A percentile compares a stretch with the other conserved stretches of the same genome.
Evolutionary conservation across 1,140 invertebrate species (phyloP).

Genomic region (Periplaneta americana): DNA sequence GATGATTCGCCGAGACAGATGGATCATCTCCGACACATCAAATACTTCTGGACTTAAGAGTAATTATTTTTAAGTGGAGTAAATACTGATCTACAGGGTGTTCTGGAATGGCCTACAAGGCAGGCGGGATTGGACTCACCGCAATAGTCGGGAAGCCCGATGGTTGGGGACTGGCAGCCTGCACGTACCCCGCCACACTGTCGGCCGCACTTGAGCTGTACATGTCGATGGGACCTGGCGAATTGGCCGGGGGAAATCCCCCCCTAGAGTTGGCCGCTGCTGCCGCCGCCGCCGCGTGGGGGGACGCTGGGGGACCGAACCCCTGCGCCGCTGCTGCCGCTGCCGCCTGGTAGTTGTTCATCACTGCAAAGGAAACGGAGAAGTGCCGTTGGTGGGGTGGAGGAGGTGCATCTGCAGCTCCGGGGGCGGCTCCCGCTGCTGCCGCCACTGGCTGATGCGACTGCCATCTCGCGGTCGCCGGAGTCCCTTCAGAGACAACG

Average conservation of each 20-base stretch:
- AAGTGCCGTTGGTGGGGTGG: conserved; percentile 8
- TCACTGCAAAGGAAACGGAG: conserved; percentile 59
- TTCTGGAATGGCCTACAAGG: conserved; percentile 61
- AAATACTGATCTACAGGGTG: too few relatives aligned
- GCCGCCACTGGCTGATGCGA: not conserved
- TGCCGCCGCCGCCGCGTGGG: conserved; percentile 59
- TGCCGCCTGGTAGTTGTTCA: conserved; percentile 90
- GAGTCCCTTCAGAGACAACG: conserved; percentile 12
- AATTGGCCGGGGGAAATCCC: conserved; percentile 82
- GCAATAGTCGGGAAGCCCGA: conserved; percentile 81
- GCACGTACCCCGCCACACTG: conserved; percentile 81
- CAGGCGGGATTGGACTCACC: conserved; percentile 84
- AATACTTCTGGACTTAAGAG: too few relatives aligned
- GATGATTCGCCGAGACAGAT: too few relatives aligned
- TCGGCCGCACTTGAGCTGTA: conserved; percentile 74
- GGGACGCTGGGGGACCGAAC: conserved; percentile 57
- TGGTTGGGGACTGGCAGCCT: conserved; percentile 87
- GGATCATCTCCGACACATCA: too few relatives aligned
- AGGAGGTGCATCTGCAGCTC: not conserved
- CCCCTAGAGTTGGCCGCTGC: conserved; percentile 59
- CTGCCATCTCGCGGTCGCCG: conserved; percentile 9
- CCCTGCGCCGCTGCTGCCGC: conserved; percentile 59
- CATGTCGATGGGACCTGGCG: conserved; percentile 76
- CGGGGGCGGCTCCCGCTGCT: not conserved
- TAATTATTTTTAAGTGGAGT: too few relatives aligned